Percentiles rank a stretch among this genome's conserved stretches.
These are phyloP conservation scores for Bovichtus variegatus DNA, from an alignment of 2,797 vertebrate species.

Conservation along the genomic window DNA sequence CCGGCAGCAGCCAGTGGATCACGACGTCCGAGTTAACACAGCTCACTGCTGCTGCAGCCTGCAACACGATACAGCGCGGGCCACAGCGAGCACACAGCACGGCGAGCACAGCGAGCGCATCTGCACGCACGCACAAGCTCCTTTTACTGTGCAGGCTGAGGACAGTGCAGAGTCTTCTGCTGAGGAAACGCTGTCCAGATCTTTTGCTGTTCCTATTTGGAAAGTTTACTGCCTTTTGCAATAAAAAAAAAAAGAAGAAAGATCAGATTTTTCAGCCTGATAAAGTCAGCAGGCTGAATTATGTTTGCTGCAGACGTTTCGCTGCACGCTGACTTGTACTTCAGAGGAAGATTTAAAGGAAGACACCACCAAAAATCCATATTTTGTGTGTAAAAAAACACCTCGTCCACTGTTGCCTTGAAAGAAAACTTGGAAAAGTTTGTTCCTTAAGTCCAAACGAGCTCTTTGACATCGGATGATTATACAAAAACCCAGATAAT, in stretches of 20 bases:
- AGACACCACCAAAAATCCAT: not conserved
- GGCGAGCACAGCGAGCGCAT: no score
- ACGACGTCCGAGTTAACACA: slow-evolving; percentile 45
- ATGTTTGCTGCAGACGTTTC: not conserved
- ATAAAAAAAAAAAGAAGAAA: no score
- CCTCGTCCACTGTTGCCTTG: not conserved
- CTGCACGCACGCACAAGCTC: not conserved
- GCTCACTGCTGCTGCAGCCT: slow-evolving; percentile 34
- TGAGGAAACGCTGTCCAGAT: not conserved
- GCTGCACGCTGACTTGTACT: not conserved
- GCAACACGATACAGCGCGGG: slow-evolving; percentile 34
- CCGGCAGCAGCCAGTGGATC: slow-evolving; percentile 57
- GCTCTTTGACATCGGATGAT: not conserved
- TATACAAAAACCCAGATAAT: not conserved
- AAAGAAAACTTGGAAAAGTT: not conserved
- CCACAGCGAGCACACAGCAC: not conserved
- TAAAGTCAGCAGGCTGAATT: not conserved
- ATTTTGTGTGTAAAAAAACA: not conserved
- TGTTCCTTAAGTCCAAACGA: not conserved
- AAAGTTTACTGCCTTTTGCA: no score
- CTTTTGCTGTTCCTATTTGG: not conserved
- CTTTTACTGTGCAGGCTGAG: not conserved
- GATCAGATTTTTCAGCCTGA: not conserved
- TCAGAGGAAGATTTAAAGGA: not conserved
- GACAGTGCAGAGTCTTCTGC: not conserved